Conservation (phyloP, 2,113 vertebrate species). For the Bubo blakistoni region DNA sequence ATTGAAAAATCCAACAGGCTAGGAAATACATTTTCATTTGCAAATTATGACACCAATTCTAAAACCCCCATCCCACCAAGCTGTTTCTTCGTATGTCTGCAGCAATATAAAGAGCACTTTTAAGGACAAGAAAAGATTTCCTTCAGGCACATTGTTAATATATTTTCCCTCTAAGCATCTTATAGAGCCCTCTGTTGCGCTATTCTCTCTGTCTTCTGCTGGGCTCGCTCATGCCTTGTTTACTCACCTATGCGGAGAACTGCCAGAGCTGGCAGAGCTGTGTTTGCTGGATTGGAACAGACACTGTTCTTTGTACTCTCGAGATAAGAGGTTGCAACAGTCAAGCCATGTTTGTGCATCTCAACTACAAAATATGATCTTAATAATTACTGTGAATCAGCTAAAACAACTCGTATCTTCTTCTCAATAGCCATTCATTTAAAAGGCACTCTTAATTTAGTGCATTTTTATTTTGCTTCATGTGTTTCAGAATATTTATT, state of each 20-base stretch:
- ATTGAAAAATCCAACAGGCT: not conserved
- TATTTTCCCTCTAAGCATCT: not conserved
- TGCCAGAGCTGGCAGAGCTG: not conserved
- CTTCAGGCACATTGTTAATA: not conserved
- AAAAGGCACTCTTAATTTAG: slow-evolving; percentile 2
- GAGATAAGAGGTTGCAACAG: slow-evolving; percentile 48
- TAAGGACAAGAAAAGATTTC: not conserved
- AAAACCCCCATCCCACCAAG: not conserved
- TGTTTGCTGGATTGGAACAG: slow-evolving; percentile 25
- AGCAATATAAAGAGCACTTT: not conserved
- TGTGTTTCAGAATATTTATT: slow-evolving; percentile 31
- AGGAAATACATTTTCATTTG: not conserved
- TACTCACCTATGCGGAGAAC: not conserved
- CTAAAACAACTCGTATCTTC: not conserved
- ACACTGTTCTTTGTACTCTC: slow-evolving; percentile 20
- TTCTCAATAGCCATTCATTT: slow-evolving; percentile 30
- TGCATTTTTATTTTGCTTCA: slow-evolving; percentile 28
- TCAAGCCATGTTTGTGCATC: not conserved
- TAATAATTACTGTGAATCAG: slow-evolving; percentile 52
- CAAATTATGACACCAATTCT: not conserved
- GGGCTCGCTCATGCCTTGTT: not conserved
- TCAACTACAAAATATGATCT: slow-evolving; percentile 47
- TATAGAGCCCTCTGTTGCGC: rapidly evolving
- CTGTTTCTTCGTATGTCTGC: not conserved
- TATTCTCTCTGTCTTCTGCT: not conserved